Percentiles rank a stretch among this genome's conserved stretches.
Conservation (phyloP, 1,140 invertebrate species). For the Lucilia cuprina region DNA sequence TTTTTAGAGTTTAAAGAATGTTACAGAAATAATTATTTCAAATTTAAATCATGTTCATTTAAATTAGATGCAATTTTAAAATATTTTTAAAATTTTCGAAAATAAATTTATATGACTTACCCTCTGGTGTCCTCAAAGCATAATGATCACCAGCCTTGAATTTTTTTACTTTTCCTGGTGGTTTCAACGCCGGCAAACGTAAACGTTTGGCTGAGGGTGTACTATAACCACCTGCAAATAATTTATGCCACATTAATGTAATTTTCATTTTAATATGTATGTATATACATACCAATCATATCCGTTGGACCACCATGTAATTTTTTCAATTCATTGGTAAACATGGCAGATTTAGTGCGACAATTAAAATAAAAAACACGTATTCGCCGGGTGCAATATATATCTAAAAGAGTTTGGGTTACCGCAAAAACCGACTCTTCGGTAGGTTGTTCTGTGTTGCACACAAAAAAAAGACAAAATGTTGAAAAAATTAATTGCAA, state of each 20-base stretch:
- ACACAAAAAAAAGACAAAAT: neutral
- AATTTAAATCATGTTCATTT: too few species aligned
- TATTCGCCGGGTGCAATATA: conserved; percentile 52
- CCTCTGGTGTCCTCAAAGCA: conserved; percentile 53
- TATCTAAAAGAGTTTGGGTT: conserved; percentile 50
- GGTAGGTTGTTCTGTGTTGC: conserved; percentile 46
- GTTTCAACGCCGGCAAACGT: conserved; percentile 44
- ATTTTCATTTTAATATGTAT: neutral
- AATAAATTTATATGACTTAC: conserved; percentile 42
- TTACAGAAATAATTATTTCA: too few species aligned
- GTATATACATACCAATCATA: too few species aligned
- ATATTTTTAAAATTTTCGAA: neutral
- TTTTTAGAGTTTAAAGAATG: neutral
- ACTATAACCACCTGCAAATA: conserved; percentile 41
- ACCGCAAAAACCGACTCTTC: conserved; percentile 52
- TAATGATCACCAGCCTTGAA: conserved; percentile 56
- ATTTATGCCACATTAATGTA: neutral
- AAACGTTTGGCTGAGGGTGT: conserved; percentile 46
- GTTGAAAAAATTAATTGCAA: neutral
- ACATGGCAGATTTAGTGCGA: conserved; percentile 50
- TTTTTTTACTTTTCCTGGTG: conserved; percentile 37
- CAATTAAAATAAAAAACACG: conserved; percentile 53
- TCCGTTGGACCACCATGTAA: conserved; percentile 50
- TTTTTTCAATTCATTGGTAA: conserved; percentile 49
- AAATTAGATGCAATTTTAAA: too few species aligned